Evolutionary conservation across 2,797 vertebrate species (phyloP).

Genomic region (Spinibarbus caldwelli): DNA sequence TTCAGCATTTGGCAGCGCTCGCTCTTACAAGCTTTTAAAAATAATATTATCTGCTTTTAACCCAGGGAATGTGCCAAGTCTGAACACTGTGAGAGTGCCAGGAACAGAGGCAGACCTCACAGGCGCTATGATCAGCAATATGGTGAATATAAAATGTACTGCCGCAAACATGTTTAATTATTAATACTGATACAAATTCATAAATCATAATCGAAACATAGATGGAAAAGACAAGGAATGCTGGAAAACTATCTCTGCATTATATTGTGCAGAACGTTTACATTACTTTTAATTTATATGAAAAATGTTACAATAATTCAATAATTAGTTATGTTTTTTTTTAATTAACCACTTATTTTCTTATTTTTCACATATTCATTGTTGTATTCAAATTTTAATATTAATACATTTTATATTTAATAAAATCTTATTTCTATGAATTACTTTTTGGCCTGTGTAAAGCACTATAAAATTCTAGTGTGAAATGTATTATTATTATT

Average conservation of each 20-base stretch:
- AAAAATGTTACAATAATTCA: neutral
- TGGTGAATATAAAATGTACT: conserved; percentile 9
- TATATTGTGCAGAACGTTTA: neutral
- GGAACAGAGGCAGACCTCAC: conserved; percentile 34
- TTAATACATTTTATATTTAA: neutral
- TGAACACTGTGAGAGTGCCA: conserved; percentile 3
- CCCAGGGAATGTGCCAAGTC: conserved; percentile 54
- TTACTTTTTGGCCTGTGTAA: neutral
- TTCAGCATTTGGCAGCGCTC: conserved; percentile 54
- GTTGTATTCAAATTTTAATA: neutral
- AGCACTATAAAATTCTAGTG: neutral
- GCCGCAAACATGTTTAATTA: conserved; percentile 6
- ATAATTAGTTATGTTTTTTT: neutral
- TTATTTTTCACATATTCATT: neutral
- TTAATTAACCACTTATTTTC: neutral
- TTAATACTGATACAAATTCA: neutral
- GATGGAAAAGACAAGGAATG: neutral
- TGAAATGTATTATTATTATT: neutral
- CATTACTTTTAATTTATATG: neutral
- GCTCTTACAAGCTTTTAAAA: conserved; percentile 66
- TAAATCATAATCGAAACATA: neutral
- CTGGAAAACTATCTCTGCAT: neutral
- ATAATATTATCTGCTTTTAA: conserved; percentile 72
- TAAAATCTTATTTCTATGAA: neutral
- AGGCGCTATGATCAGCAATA: neutral